Conservation (phyloP, 2,888 invertebrate genomes). For the Macaria liturata region DNA sequence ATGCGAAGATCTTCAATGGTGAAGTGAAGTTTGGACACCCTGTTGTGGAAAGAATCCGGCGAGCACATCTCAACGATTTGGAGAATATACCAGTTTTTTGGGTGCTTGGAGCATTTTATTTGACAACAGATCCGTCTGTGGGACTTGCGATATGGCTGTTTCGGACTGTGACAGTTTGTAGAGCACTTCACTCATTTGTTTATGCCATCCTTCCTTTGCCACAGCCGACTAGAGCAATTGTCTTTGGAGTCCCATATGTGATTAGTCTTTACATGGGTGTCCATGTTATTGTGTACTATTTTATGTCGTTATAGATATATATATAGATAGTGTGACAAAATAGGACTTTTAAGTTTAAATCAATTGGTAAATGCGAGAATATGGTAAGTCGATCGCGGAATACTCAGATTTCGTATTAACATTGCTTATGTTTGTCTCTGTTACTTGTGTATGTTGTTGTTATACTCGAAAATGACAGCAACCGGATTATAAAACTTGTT, state of each 20-base stretch:
- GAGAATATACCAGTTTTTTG: conserved; percentile 88
- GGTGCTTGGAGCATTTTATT: conserved; percentile 83
- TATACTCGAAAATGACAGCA: too few relatives aligned
- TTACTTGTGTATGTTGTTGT: too few relatives aligned
- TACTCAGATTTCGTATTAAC: too few relatives aligned
- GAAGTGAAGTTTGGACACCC: conserved; percentile 67
- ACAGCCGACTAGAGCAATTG: conserved; percentile 77
- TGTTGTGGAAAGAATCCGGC: conserved; percentile 60
- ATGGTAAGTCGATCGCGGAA: too few relatives aligned
- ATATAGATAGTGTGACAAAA: too few relatives aligned
- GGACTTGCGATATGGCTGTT: conserved; percentile 64
- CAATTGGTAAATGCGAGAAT: background rate
- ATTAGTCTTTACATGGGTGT: conserved; percentile 64
- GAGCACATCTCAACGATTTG: conserved; percentile 88
- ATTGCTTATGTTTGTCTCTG: too few relatives aligned
- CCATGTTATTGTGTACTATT: conserved; percentile 55
- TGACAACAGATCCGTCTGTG: conserved; percentile 80
- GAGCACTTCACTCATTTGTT: conserved; percentile 85
- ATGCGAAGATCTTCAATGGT: conserved; percentile 53
- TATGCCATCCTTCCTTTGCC: conserved; percentile 85
- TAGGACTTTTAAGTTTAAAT: too few relatives aligned
- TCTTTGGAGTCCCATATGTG: conserved; percentile 51
- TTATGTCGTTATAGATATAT: conserved; percentile 47
- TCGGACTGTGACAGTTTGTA: conserved; percentile 78
- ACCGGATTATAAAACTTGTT: too few relatives aligned